phyloP scores from a whole-genome alignment of 1,140 invertebrate species.

The Drusus annulatus region DNA sequence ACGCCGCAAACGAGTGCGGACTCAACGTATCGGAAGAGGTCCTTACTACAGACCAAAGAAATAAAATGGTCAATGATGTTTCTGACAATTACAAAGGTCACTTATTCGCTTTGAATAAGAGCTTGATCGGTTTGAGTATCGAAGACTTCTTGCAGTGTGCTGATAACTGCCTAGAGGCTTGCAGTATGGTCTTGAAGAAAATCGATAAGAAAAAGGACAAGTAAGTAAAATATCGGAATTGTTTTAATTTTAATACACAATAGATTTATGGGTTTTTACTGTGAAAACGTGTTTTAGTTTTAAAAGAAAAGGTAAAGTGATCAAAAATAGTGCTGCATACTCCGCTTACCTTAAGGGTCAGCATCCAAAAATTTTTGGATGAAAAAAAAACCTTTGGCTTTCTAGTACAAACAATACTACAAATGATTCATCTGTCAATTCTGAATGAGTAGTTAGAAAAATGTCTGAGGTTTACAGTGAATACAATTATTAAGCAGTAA shows the following conservation, averaged over 20 bases:
- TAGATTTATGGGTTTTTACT: too few species aligned
- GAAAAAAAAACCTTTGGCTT: too few species aligned
- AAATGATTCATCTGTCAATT: too few species aligned
- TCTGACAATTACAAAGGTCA: constrained; percentile 77
- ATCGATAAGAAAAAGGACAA: constrained; percentile 91
- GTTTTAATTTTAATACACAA: background rate
- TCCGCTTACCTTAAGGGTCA: too few species aligned
- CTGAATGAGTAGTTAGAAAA: too few species aligned
- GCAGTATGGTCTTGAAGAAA: constrained; percentile 90
- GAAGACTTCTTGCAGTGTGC: constrained; percentile 85
- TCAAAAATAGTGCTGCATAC: too few species aligned
- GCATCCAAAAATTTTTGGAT: too few species aligned
- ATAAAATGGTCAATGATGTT: constrained; percentile 79
- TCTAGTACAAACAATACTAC: too few species aligned
- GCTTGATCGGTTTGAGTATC: constrained; percentile 74
- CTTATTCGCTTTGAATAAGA: constrained; percentile 76
- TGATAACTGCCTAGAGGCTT: constrained; percentile 80
- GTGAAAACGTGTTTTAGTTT: too few species aligned
- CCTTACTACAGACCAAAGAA: constrained; percentile 77
- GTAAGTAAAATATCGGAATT: constrained; percentile 60
- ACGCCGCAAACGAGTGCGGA: constrained; percentile 78
- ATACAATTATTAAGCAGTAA: too few species aligned
- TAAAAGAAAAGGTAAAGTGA: too few species aligned
- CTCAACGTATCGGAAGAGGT: constrained; percentile 72
- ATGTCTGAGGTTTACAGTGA: too few species aligned